These are phyloP conservation scores for Sylvicola cinctus DNA, from an alignment of 2,888 invertebrate species.

Conservation along the genomic window DNA sequence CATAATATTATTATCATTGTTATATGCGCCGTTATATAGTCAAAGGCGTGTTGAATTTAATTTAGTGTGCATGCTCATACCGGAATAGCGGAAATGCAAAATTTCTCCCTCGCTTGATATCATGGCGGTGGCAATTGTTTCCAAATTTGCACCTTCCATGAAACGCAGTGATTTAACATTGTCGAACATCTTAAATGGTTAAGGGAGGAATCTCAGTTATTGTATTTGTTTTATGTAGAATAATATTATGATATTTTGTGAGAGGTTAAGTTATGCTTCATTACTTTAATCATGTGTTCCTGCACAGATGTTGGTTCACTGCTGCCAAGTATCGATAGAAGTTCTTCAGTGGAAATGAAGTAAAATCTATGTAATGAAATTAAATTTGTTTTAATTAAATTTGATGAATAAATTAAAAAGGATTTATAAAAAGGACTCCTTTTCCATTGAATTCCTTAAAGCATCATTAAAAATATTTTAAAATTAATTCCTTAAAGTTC, in stretches of 20 bases:
- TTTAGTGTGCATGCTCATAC: conserved; percentile 11
- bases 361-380: conserved; percentile 63
- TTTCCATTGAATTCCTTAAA: too few species aligned
- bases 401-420: too few species aligned
- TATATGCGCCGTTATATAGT: background rate
- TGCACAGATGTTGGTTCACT: conserved; percentile 69
- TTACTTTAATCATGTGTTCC: conserved; percentile 82
- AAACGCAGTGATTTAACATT: conserved; percentile 61
- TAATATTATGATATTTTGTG: too few species aligned
- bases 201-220: conserved; percentile 3
- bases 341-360: conserved; percentile 84
- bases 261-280: too few species aligned
- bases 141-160: conserved; percentile 39
- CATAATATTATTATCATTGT: too few species aligned
- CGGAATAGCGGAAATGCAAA: conserved; percentile 53
- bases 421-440: too few species aligned
- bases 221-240: too few species aligned
- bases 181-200: conserved; percentile 59
- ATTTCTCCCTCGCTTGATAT: conserved; percentile 73
- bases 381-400: too few species aligned
- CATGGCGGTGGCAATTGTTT: conserved; percentile 57
- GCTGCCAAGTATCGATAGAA: conserved; percentile 73
- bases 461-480: too few species aligned
- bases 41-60: background rate
- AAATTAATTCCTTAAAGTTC: too few species aligned